A percentile compares a stretch with the other conserved stretches of the same genome.
Conservation (phyloP, 2,797 vertebrate species). For the Lithobates sylvaticus region DNA sequence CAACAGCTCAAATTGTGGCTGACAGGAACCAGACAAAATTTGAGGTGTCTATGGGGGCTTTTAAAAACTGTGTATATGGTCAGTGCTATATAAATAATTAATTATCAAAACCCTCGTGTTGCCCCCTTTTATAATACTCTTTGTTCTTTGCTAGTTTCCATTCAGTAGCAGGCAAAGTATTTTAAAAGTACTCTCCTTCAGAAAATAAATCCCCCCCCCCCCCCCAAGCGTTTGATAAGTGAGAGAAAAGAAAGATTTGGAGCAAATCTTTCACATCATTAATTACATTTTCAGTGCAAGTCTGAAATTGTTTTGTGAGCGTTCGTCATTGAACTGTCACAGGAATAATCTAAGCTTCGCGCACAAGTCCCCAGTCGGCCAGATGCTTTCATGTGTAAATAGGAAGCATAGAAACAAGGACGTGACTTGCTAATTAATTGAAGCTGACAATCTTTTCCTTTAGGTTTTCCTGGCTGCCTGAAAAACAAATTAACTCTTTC, state of each 20-base stretch:
- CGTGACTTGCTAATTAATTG: constrained; percentile 51
- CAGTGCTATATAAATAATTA: too few species aligned
- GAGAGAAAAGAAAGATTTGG: constrained; percentile 32
- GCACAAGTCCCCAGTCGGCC: constrained; percentile 15
- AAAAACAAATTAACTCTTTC: constrained; percentile 44
- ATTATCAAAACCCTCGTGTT: too few species aligned
- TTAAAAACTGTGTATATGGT: too few species aligned
- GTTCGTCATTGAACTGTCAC: constrained; percentile 58
- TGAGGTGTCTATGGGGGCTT: too few species aligned
- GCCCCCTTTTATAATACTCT: too few species aligned
- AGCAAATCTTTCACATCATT: constrained; percentile 40
- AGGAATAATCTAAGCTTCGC: constrained; percentile 34
- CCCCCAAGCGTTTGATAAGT: constrained; percentile 30
- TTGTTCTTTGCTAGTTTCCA: too few species aligned
- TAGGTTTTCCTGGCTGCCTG: background rate
- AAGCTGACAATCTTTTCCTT: constrained; percentile 50
- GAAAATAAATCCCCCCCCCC: background rate
- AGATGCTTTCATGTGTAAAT: constrained; percentile 60
- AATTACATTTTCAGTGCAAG: constrained; percentile 52
- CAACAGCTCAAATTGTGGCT: too few species aligned
- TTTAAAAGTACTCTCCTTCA: constrained; percentile 11
- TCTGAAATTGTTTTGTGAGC: constrained; percentile 56
- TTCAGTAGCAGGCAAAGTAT: too few species aligned
- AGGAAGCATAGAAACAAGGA: constrained; percentile 51
- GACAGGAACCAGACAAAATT: too few species aligned